Evolutionary conservation across 2,113 vertebrate genomes (phyloP).

Genomic region (Ochotona curzoniae): DNA sequence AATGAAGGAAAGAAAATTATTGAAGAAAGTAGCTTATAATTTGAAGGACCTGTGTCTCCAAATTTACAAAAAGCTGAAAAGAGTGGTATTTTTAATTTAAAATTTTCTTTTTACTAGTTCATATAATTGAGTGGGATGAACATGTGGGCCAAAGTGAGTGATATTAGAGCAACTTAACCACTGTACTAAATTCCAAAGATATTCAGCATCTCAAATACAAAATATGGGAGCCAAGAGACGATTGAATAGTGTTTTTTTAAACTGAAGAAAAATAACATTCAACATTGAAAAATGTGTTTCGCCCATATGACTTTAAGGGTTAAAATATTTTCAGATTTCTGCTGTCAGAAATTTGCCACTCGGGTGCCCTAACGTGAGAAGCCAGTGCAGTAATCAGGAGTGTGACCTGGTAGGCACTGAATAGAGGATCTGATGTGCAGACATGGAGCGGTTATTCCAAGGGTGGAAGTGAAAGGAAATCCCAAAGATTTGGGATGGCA

Average conservation of each 20-base stretch:
- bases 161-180: fast-evolving
- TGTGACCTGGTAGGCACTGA: neutral
- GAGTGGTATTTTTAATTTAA: too few relatives aligned
- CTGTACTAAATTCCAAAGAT: too few relatives aligned
- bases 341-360: neutral
- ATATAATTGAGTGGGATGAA: too few relatives aligned
- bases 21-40: neutral
- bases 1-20: neutral
- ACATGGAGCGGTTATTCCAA: neutral
- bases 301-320: neutral
- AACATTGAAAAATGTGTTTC: too few relatives aligned
- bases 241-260: neutral
- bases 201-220: fast-evolving
- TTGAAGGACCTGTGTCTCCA: neutral
- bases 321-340: neutral
- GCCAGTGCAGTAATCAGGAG: neutral
- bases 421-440: neutral
- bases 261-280: neutral
- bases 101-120: too few relatives aligned
- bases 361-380: neutral
- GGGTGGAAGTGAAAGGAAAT: neutral
- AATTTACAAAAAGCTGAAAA: too few relatives aligned
- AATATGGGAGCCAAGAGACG: neutral
- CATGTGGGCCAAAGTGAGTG: neutral
- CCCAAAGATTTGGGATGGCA: neutral